A percentile compares a stretch with the other conserved stretches of the same genome.
phyloP scores from a whole-genome alignment of 1,140 invertebrate species.

The Antheraea pernyi region DNA sequence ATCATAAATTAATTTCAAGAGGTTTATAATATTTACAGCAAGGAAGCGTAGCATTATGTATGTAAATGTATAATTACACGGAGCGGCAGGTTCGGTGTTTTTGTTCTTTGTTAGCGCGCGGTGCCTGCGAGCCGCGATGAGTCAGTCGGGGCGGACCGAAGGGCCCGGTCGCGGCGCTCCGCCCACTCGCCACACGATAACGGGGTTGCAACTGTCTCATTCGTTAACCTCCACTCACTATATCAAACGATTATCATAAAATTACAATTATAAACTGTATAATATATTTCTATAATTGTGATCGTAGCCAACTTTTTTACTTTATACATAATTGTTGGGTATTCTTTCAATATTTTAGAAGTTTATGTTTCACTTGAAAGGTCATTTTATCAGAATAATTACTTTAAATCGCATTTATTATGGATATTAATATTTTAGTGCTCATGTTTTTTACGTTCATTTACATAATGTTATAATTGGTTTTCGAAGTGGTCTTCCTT shows the following conservation, averaged over 20 bases:
- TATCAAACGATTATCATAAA: not conserved
- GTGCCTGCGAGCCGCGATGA: slow-evolving; percentile 9
- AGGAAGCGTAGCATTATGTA: slow-evolving; percentile 23
- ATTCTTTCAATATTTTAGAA: not conserved
- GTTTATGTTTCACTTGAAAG: not conserved
- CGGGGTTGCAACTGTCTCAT: not conserved
- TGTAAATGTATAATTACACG: slow-evolving; percentile 32
- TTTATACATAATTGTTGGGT: not conserved
- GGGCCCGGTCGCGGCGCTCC: slow-evolving; percentile 2
- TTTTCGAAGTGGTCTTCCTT: too few relatives aligned
- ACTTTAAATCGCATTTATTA: too few relatives aligned
- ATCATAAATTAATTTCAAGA: not conserved
- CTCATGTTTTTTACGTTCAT: too few relatives aligned
- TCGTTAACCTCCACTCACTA: not conserved
- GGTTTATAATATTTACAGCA: not conserved
- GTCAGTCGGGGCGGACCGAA: slow-evolving; percentile 15
- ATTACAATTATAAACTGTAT: too few relatives aligned
- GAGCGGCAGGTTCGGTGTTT: slow-evolving; percentile 19
- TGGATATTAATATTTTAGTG: too few relatives aligned
- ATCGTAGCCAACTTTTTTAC: not conserved
- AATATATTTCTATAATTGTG: not conserved
- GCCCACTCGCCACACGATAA: not conserved
- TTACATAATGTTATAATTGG: too few relatives aligned
- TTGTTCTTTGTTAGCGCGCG: slow-evolving; percentile 16
- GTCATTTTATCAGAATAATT: too few relatives aligned